These are phyloP conservation scores for Biston betularia DNA, from an alignment of 2,888 invertebrate genomes.

Conservation along the genomic window DNA sequence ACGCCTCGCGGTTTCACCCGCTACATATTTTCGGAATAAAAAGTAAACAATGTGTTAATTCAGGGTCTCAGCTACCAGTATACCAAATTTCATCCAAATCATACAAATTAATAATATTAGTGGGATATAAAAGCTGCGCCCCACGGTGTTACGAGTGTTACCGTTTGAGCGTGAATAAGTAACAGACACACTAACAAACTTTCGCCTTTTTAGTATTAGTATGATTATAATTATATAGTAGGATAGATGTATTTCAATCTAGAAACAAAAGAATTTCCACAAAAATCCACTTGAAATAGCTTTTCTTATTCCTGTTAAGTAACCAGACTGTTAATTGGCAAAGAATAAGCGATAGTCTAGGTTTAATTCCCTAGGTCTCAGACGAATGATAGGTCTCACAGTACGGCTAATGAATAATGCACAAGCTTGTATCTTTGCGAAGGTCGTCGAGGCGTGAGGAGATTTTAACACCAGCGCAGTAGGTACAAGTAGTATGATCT, in stretches of 20 bases:
- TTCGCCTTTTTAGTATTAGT: no score
- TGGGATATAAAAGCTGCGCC: no score
- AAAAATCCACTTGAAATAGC: not conserved
- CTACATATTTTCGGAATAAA: no score
- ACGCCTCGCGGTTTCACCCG: no score
- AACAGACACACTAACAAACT: no score
- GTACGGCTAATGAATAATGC: constrained; percentile 55
- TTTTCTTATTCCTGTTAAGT: constrained; percentile 4
- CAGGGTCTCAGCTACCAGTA: no score
- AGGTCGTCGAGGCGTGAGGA: constrained; percentile 50
- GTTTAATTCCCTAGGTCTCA: constrained; percentile 45
- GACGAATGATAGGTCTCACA: constrained; percentile 46
- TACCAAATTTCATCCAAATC: no score
- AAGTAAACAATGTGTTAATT: no score
- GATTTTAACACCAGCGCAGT: constrained; percentile 33
- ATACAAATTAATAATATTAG: no score
- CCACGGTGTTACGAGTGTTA: no score
- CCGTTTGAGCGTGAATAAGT: no score
- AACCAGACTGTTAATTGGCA: constrained; percentile 49
- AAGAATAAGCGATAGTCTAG: constrained; percentile 52
- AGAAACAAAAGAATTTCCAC: not conserved
- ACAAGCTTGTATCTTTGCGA: constrained; percentile 49
- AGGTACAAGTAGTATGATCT: constrained; percentile 4
- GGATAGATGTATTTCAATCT: not conserved
- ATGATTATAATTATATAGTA: no score